These are phyloP conservation scores for Trichechus manatus DNA, from an alignment of 2,113 vertebrate species.

Conservation along the genomic window DNA sequence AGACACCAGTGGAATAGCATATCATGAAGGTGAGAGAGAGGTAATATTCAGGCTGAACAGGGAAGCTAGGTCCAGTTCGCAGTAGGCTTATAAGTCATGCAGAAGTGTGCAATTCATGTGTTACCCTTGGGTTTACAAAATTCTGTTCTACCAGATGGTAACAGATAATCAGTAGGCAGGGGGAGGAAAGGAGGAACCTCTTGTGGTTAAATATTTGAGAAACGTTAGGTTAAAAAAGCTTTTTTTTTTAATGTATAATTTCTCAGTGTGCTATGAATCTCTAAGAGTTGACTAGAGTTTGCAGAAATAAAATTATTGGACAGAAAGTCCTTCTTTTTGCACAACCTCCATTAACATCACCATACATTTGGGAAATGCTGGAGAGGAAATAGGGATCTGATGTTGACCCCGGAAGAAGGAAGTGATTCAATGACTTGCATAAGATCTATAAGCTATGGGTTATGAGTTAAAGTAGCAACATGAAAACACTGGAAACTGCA, in stretches of 20 bases:
- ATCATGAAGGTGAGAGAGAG: background rate
- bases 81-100: background rate
- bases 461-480: background rate
- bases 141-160: background rate
- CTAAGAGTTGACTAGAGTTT: slow-evolving; percentile 13
- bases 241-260: background rate
- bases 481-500: slow-evolving; percentile 11
- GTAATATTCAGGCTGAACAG: background rate
- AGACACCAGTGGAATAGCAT: background rate
- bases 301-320: slow-evolving; percentile 33
- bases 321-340: slow-evolving; percentile 12
- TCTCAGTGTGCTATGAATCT: background rate
- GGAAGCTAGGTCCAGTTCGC: background rate
- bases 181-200: accelerated
- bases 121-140: slow-evolving; percentile 27
- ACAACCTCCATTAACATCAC: background rate
- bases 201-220: slow-evolving; percentile 50
- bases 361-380: slow-evolving; percentile 22
- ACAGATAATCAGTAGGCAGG: background rate
- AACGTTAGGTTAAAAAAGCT: background rate
- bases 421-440: background rate
- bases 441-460: background rate
- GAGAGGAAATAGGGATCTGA: background rate
- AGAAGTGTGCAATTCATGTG: background rate
- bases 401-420: slow-evolving; percentile 1